These are phyloP conservation scores for Hephaestus fuliginosus DNA, from an alignment of 2,797 vertebrate genomes.

Conservation along the genomic window DNA sequence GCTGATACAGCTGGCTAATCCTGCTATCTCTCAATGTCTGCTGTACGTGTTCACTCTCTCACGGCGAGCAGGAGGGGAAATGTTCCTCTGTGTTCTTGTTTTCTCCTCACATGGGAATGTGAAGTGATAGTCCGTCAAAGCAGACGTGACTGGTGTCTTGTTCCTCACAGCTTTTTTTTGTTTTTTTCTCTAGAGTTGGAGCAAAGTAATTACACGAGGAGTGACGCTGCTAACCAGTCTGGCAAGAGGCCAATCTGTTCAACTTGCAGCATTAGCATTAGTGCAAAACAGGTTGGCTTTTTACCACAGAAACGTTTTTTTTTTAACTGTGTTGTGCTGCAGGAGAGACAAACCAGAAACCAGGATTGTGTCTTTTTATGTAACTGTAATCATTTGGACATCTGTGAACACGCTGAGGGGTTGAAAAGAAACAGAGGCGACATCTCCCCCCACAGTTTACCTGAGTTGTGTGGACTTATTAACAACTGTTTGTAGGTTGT, in stretches of 20 bases:
- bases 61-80: background rate
- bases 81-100: background rate
- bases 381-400: slow-evolving; percentile 3
- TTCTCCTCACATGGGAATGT: background rate
- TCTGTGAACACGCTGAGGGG: background rate
- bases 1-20: background rate
- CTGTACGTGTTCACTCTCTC: background rate
- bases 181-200: background rate
- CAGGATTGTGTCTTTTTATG: background rate
- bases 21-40: background rate
- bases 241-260: too few relatives aligned
- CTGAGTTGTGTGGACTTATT: slow-evolving; percentile 29
- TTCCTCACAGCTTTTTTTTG: background rate
- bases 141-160: background rate
- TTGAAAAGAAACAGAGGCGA: slow-evolving; percentile 49
- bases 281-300: background rate
- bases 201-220: too few relatives aligned
- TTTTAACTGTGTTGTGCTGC: background rate
- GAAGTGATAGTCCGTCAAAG: background rate
- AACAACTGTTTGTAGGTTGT: slow-evolving; percentile 45
- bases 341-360: background rate
- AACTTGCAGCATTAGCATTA: background rate
- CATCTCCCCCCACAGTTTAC: slow-evolving; percentile 37
- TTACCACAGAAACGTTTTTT: background rate
- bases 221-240: too few relatives aligned